Percentiles rank a stretch among this genome's conserved stretches.
Evolutionary conservation across 2,888 invertebrate species (phyloP).

Genomic region (Drosophila imparisetae): DNA sequence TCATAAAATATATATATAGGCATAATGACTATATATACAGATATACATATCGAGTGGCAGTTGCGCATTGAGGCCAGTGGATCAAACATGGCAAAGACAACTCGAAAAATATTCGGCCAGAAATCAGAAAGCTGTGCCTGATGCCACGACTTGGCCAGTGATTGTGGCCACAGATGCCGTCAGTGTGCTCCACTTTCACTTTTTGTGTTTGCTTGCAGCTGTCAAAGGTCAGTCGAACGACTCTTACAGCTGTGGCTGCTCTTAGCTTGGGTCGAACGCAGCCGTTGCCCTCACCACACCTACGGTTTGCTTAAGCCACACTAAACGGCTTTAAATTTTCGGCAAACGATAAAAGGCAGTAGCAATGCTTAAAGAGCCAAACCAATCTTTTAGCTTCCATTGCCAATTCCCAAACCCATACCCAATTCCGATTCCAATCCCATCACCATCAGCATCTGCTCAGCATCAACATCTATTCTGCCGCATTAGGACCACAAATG

Average conservation of each 20-base stretch:
- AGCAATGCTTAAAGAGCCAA: constrained; percentile 29
- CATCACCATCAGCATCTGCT: constrained; percentile 21
- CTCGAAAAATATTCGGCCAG: constrained; percentile 36
- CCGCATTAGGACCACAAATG: constrained; percentile 70
- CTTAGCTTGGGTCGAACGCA: constrained; percentile 17
- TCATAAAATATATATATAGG: constrained; percentile 66
- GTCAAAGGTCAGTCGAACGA: constrained; percentile 53
- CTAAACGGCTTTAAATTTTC: constrained; percentile 47
- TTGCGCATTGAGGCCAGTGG: constrained; percentile 67
- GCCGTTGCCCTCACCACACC: constrained; percentile 6
- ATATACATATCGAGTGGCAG: constrained; percentile 12
- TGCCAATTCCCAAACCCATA: constrained; percentile 41
- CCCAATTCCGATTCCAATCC: constrained; percentile 15
- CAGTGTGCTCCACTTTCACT: constrained; percentile 61
- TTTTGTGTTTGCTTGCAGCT: constrained; percentile 26
- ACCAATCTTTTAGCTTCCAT: constrained; percentile 33
- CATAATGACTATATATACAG: constrained; percentile 14
- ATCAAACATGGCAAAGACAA: constrained; percentile 72
- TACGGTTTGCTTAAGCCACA: constrained; percentile 29
- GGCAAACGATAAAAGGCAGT: constrained; percentile 32
- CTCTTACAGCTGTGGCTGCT: constrained; percentile 31
- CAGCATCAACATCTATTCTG: constrained; percentile 44
- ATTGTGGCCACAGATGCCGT: constrained; percentile 16
- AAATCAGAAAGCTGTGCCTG: constrained; percentile 8
- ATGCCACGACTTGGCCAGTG: not conserved